These are phyloP conservation scores for Lepidochitona cinerea DNA, from an alignment of 2,888 invertebrate genomes.

Conservation along the genomic window DNA sequence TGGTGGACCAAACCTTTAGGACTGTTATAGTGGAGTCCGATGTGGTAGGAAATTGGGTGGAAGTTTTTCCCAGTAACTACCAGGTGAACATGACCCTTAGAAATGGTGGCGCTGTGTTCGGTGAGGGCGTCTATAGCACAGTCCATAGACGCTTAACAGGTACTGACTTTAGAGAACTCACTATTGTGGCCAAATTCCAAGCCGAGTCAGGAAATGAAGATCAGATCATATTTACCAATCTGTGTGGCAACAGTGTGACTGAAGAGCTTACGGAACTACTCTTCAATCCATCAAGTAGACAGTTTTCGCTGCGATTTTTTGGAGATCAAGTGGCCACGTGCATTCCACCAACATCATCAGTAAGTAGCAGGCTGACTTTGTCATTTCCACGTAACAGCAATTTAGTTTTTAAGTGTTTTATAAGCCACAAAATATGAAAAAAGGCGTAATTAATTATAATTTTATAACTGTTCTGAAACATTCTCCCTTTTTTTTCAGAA, in stretches of 20 bases:
- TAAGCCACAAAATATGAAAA: too few relatives aligned
- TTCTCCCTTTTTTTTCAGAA: neutral
- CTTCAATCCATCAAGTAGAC: neutral
- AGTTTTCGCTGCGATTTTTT: neutral
- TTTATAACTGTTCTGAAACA: too few relatives aligned
- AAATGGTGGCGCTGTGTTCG: neutral
- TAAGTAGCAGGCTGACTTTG: too few relatives aligned
- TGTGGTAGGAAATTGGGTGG: neutral
- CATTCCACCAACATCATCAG: neutral
- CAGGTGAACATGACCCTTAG: neutral
- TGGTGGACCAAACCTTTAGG: neutral
- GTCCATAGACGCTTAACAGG: neutral
- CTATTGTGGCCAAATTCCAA: neutral
- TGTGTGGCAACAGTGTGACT: neutral
- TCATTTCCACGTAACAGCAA: too few relatives aligned
- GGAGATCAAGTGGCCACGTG: neutral
- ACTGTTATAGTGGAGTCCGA: neutral
- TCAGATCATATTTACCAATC: neutral
- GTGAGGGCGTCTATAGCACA: neutral
- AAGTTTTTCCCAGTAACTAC: neutral
- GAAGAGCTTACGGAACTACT: neutral
- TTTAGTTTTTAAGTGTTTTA: too few relatives aligned
- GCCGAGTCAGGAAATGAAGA: neutral
- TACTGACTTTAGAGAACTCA: neutral
- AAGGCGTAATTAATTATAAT: too few relatives aligned